These are phyloP conservation scores for Heliocidaris erythrogramma DNA, from an alignment of 35 echinoderm and acorn worm genomes.

Conservation along the genomic window DNA sequence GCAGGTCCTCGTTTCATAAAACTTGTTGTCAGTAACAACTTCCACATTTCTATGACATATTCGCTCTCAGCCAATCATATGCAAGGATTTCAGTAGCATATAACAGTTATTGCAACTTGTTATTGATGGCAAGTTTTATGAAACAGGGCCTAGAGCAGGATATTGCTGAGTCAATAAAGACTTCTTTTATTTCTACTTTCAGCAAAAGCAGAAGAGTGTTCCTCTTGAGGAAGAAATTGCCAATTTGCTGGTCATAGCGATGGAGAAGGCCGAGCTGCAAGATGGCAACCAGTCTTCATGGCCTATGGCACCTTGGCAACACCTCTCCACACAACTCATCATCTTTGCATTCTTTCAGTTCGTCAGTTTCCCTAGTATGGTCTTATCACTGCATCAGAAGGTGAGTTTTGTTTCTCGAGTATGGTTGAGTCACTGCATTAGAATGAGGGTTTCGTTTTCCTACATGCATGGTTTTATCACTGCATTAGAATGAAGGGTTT, in stretches of 20 bases:
- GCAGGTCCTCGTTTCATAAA: too few relatives aligned
- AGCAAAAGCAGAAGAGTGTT: constrained; percentile 91
- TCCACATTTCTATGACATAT: too few relatives aligned
- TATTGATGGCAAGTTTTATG: too few relatives aligned
- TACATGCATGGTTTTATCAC: too few relatives aligned
- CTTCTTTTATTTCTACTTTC: not conserved
- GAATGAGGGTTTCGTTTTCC: not conserved
- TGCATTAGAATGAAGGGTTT: too few relatives aligned
- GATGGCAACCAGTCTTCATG: constrained; percentile 48
- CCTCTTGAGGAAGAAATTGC: constrained; percentile 85
- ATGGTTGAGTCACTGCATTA: too few relatives aligned
- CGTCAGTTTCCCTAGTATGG: constrained; percentile 94
- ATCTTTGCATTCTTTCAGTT: constrained; percentile 98
- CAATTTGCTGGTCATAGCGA: constrained; percentile 86
- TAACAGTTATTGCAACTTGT: too few relatives aligned
- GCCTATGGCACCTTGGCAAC: constrained; percentile 82
- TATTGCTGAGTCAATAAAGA: not conserved
- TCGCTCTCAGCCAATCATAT: too few relatives aligned
- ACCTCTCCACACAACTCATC: constrained; percentile 96
- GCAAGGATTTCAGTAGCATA: too few relatives aligned
- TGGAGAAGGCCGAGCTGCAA: constrained; percentile 81
- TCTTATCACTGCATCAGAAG: constrained; percentile 79
- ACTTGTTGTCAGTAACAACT: too few relatives aligned
- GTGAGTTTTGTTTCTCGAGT: constrained; percentile 28
- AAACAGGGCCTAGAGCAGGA: too few relatives aligned